Evolutionary conservation across 1,140 invertebrate genomes (phyloP).

Genomic region (Cotesia vestalis): DNA sequence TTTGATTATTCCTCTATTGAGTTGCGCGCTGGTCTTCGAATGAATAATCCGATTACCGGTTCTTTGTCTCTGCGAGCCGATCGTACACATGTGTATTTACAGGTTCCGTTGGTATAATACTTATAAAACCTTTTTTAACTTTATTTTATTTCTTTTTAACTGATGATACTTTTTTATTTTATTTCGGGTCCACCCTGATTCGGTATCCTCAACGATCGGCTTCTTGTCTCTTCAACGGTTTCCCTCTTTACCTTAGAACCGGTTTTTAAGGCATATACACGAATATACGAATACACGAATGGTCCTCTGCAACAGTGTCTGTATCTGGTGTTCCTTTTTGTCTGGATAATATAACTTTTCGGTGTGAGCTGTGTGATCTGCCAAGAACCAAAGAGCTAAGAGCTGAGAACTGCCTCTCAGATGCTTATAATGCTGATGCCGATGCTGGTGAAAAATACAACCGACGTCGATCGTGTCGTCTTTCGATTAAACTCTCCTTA

Average conservation of each 20-base stretch:
- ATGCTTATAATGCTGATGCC: no score
- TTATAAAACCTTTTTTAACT: background rate
- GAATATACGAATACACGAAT: background rate
- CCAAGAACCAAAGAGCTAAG: no score
- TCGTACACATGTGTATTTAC: conserved; percentile 28
- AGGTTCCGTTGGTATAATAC: conserved; percentile 26
- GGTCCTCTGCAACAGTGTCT: no score
- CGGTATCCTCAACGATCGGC: conserved; percentile 29
- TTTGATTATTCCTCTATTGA: conserved; percentile 45
- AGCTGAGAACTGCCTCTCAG: no score
- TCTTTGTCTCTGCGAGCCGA: conserved; percentile 19
- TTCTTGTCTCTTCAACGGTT: conserved; percentile 49
- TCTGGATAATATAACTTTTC: conserved; percentile 23
- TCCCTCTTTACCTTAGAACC: conserved; percentile 53
- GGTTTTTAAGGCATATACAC: conserved; percentile 41
- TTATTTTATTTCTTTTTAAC: conserved; percentile 17
- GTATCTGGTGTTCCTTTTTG: conserved; percentile 3
- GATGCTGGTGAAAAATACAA: no score
- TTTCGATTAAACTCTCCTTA: conserved; percentile 35
- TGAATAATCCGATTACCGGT: conserved; percentile 32
- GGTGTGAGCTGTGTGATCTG: conserved; percentile 7
- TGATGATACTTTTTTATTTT: background rate
- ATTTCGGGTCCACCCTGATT: conserved; percentile 22
- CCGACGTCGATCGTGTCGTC: background rate
- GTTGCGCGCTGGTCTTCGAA: conserved; percentile 25